Base-by-base conservation (phyloP, 2,888 invertebrate species). In the Omphaloscelis lunosa region DNA sequence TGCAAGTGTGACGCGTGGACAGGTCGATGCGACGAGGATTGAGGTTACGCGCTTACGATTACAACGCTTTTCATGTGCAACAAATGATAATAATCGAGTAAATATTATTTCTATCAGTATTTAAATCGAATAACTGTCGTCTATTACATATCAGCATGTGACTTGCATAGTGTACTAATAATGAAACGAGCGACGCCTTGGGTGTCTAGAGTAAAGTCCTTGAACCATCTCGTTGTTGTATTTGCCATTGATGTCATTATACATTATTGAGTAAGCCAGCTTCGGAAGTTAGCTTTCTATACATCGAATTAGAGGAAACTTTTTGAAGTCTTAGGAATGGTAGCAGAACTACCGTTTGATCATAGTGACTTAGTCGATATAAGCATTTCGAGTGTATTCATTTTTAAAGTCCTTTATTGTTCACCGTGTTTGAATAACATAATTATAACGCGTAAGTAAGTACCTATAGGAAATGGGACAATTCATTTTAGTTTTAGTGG, bases 111-210 rank as follows among this genome's bases (percentile, higher is more conserved):
- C 90, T 93, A 95, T 94, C 95, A 95, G 95, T 95, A 96, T 95
- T 95, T 93, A 92, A 94, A 93, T 93, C 93, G 92, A 93, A 92
- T 93, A 93, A 95, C 93, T 94, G 93, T 94, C 93, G 91, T 95
- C 92, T 94, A 93, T 95, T 95, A 96, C 96, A 96, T 96, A 96
- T 96, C 96, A 96, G 94, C 93, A 93, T 94, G 95, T 96, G 96
- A 96, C 95, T 95, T 96, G 94, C 93, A 92, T 95, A 95, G 94
- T 92, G 91, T 93, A 93, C 92, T 93, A 92, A 91, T 86, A 80
- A 92, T 86, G 83, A 92, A 92, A 90, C 91, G 92, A 93, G 90
- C 89, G 90, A 91, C 93, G 93, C 94, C 93, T 93, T 93, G 90
- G 86, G 90, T 94, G 93, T 91, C 92, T 93, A 92, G 90, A 86